A percentile compares a stretch with the other conserved stretches of the same genome.
These are phyloP conservation scores for Sinosuthora webbiana DNA, from an alignment of 2,113 vertebrate genomes.

Conservation along the genomic window DNA sequence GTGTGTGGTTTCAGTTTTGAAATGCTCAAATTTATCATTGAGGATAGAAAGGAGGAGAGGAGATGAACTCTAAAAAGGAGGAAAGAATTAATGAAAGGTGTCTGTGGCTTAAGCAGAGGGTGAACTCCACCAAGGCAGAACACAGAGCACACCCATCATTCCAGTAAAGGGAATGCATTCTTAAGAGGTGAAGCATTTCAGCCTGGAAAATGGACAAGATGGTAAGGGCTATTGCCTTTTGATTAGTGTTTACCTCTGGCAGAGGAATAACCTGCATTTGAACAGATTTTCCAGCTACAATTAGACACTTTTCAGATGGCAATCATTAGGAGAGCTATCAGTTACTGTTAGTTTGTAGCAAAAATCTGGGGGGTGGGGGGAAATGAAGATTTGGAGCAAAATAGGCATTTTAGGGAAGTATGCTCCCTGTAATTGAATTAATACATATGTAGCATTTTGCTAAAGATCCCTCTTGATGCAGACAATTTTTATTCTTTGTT, in stretches of 20 bases:
- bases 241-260: not conserved
- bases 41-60: not conserved
- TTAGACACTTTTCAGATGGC: not conserved
- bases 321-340: not conserved
- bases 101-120: not conserved
- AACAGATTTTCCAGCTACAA: not conserved
- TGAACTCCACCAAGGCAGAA: not conserved
- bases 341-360: not conserved
- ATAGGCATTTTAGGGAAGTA: not conserved
- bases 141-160: not conserved
- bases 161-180: not conserved
- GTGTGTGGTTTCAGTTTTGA: not conserved
- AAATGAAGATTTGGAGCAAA: not conserved
- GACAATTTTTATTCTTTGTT: not conserved
- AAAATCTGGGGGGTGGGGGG: not conserved
- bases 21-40: not conserved
- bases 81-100: not conserved
- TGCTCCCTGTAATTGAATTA: not conserved
- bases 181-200: conserved; percentile 15
- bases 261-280: not conserved
- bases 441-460: not conserved
- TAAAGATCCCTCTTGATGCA: not conserved
- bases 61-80: not conserved
- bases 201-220: not conserved
- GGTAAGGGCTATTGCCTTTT: not conserved